Conservation (phyloP, 2,797 vertebrate genomes). For the Brotula barbata region DNA sequence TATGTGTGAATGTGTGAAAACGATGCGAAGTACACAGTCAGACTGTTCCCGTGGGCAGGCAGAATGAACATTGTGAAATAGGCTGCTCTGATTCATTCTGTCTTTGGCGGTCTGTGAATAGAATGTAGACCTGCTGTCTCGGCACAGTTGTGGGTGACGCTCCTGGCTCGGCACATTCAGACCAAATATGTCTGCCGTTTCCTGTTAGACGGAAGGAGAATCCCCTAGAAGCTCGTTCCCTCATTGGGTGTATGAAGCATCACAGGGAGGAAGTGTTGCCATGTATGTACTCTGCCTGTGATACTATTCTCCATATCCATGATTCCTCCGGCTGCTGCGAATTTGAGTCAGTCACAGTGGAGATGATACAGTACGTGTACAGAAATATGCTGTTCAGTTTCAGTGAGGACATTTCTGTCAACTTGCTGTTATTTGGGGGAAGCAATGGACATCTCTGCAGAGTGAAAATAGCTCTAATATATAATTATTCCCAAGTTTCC, state of each 20-base stretch:
- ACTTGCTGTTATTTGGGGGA: too few species aligned
- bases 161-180: conserved; percentile 46
- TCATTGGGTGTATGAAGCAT: conserved; percentile 72
- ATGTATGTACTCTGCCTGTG: conserved; percentile 74
- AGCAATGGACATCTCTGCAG: background rate
- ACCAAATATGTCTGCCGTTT: conserved; percentile 81
- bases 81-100: conserved; percentile 64
- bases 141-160: conserved; percentile 51
- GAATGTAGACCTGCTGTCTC: conserved; percentile 58
- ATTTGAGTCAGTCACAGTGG: conserved; percentile 12
- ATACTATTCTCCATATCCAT: conserved; percentile 44
- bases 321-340: conserved; percentile 28
- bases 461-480: background rate
- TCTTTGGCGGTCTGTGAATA: conserved; percentile 57
- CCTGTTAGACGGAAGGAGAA: conserved; percentile 76
- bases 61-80: conserved; percentile 38
- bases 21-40: conserved; percentile 45
- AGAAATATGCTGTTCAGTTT: too few species aligned
- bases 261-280: conserved; percentile 75
- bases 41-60: conserved; percentile 67
- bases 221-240: conserved; percentile 71
- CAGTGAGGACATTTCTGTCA: too few species aligned
- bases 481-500: too few species aligned
- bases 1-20: conserved; percentile 44
- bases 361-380: too few species aligned